Percentiles rank a stretch among this genome's conserved stretches.
Conservation (phyloP, 2,113 vertebrate genomes). For the Nyctibius bracteatus region DNA sequence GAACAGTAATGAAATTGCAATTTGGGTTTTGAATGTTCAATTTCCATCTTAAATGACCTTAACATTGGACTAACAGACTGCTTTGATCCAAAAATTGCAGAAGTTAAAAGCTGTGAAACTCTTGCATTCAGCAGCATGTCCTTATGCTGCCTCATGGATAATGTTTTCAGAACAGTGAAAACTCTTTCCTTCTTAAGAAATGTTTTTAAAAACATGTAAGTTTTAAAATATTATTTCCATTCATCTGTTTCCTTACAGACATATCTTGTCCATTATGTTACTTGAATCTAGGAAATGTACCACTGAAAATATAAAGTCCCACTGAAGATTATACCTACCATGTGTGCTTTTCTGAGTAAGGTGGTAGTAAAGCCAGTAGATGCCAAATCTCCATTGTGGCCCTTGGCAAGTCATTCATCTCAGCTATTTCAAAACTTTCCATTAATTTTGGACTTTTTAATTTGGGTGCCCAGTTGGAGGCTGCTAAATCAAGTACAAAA, state of each 20-base stretch:
- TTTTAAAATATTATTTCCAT: neutral
- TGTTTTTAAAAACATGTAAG: neutral
- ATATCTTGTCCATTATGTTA: neutral
- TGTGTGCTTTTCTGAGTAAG: neutral
- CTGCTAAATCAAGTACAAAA: neutral
- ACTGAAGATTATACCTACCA: neutral
- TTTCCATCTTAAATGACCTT: neutral
- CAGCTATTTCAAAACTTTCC: neutral
- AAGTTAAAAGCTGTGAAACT: neutral
- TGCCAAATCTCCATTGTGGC: neutral
- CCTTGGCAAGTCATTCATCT: neutral
- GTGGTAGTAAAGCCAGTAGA: neutral
- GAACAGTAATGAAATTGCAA: neutral
- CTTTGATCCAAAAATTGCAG: neutral
- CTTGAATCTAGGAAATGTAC: neutral
- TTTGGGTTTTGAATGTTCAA: neutral
- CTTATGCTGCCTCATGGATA: neutral
- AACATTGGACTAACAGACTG: neutral
- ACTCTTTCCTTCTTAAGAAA: neutral
- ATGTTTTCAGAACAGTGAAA: neutral
- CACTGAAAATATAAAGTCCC: neutral
- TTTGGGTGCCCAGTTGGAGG: neutral
- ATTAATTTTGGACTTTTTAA: neutral
- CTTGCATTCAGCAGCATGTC: neutral
- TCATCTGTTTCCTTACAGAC: neutral